Conservation (phyloP, 2,797 vertebrate genomes). For the Poeciliopsis gracilis region DNA sequence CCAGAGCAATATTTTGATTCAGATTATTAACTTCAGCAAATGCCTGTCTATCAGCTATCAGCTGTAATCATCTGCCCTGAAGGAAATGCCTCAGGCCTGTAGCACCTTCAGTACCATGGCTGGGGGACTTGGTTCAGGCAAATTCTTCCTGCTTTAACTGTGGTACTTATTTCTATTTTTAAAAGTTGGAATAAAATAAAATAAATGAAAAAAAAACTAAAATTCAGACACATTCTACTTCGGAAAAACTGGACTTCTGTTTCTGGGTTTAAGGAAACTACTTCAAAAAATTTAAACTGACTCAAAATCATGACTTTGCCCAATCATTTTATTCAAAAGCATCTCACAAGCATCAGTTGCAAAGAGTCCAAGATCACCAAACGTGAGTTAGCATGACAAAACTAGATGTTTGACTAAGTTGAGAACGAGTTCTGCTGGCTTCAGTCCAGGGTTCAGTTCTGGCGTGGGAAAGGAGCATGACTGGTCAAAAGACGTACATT, state of each 20-base stretch:
- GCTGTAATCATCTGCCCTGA: no score
- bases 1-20: neutral
- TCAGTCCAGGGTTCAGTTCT: constrained; percentile 60
- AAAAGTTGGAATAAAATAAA: neutral
- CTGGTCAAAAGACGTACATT: constrained; percentile 61
- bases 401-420: constrained; percentile 48
- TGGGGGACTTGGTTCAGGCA: neutral
- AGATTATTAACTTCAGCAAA: no score
- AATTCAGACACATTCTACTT: neutral
- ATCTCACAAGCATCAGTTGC: neutral
- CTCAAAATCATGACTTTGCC: neutral
- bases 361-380: neutral
- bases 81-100: no score
- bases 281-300: neutral
- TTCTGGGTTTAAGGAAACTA: neutral
- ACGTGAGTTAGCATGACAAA: constrained; percentile 16
- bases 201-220: no score
- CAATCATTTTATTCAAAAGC: neutral
- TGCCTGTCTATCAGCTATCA: no score
- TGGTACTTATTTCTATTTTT: neutral
- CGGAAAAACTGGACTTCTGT: neutral
- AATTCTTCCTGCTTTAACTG: neutral
- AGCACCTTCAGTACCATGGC: no score
- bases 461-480: constrained; percentile 74
- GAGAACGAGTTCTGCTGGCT: constrained; percentile 61